Evolutionary conservation across 2,888 invertebrate species (phyloP).

Genomic region (Mystacides longicornis): DNA sequence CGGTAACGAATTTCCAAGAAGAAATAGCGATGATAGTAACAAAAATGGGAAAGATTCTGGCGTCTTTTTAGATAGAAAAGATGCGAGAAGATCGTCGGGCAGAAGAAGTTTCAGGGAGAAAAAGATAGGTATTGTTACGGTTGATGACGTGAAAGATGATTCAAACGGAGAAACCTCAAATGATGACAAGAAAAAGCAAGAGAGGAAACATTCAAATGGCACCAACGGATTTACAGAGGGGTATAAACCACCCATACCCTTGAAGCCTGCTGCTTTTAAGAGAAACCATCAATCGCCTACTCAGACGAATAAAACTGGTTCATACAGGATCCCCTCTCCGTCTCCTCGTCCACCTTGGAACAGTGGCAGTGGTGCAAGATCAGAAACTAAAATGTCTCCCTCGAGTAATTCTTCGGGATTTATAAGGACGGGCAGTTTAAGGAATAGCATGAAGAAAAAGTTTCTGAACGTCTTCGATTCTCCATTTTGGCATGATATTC

Average conservation of each 20-base stretch:
- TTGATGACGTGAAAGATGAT: conserved; percentile 44
- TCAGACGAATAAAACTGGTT: conserved; percentile 6
- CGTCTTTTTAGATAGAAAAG: conserved; percentile 19
- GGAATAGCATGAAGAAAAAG: conserved; percentile 40
- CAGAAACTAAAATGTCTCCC: conserved; percentile 32
- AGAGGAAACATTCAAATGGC: conserved; percentile 34
- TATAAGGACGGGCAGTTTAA: conserved; percentile 38
- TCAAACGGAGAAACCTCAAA: conserved; percentile 39
- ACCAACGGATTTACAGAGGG: conserved; percentile 27
- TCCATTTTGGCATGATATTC: conserved; percentile 48
- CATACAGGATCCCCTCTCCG: conserved; percentile 29
- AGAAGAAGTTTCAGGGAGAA: conserved; percentile 43
- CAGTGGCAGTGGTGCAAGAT: conserved; percentile 31
- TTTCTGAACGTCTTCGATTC: conserved; percentile 37
- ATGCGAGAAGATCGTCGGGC: conserved; percentile 34
- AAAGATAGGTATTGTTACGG: conserved; percentile 44
- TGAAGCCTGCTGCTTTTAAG: conserved; percentile 17
- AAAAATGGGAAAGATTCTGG: conserved; percentile 11
- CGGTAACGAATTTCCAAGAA: conserved; percentile 3
- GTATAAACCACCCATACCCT: conserved; percentile 13
- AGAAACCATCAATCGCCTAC: conserved; percentile 18
- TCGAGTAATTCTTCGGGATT: conserved; percentile 30
- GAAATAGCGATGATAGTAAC: not conserved
- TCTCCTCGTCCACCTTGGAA: conserved; percentile 43
- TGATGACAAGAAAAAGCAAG: conserved; percentile 38